Percentiles rank a stretch among this genome's conserved stretches.
Conservation (phyloP, 92 coral and sea anemone species). For the Zoanthus sansibaricus region DNA sequence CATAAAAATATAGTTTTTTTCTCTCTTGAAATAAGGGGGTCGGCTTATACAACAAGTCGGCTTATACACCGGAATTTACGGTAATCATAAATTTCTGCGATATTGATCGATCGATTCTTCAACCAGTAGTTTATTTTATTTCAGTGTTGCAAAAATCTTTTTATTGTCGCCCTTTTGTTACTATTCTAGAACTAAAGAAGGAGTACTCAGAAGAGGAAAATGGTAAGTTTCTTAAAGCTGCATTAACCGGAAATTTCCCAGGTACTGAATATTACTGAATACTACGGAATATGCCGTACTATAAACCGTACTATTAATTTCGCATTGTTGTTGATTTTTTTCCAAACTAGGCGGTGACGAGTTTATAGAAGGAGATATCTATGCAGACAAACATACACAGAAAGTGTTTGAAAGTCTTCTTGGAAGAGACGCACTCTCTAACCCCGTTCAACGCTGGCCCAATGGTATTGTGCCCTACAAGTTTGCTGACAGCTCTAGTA, state of each 20-base stretch:
- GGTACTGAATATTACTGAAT: not conserved
- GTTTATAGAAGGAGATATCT: slow-evolving; percentile 41
- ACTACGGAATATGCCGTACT: not conserved
- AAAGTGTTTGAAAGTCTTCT: slow-evolving; percentile 28
- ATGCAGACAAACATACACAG: slow-evolving; percentile 32
- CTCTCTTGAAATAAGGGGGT: too few species aligned
- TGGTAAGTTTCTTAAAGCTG: slow-evolving; percentile 1
- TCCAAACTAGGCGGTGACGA: slow-evolving; percentile 17
- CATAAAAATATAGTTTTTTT: too few species aligned
- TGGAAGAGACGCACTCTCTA: slow-evolving; percentile 40
- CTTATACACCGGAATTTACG: too few species aligned
- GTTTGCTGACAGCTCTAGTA: slow-evolving; percentile 45
- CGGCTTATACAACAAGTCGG: too few species aligned
- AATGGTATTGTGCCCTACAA: slow-evolving; percentile 47
- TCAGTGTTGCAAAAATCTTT: too few species aligned
- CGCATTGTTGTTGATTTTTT: not conserved
- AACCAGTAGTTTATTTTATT: too few species aligned
- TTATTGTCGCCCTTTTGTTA: not conserved
- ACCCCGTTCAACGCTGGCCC: slow-evolving; percentile 54
- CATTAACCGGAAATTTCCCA: not conserved
- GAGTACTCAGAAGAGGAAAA: slow-evolving; percentile 37
- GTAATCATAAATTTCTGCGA: too few species aligned
- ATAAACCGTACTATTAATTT: not conserved
- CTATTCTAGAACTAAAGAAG: not conserved
- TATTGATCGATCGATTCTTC: too few species aligned